Base-by-base conservation (phyloP, 2,797 vertebrate genomes). In the Takifugu rubripes region DNA sequence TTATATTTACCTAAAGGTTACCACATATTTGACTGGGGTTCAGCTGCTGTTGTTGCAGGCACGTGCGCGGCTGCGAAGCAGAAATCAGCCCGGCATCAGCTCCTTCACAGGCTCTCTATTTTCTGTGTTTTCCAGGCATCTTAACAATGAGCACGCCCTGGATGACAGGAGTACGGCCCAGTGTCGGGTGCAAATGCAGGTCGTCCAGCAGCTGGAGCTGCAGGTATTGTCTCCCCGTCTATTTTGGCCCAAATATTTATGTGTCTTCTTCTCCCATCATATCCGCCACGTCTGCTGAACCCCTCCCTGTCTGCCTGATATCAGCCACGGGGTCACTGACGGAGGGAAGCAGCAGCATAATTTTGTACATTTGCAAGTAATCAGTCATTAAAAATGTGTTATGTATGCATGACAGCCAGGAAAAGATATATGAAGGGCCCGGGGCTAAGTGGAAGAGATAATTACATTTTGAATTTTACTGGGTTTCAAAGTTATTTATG, bases 131-230 rank as follows among this genome's bases (percentile, higher is more conserved):
- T 80, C 48, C 92, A 99, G 97, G 93, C 97, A 99, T 93, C 96
- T 99, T 84, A 99, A 99, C 94, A 96, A 93, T 79, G 97, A 99
- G 92, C 97, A 99, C 83, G 97, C 96, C 84, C 91, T 99, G 92
- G 97, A 99, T 85, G 97, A 99, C 93, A 93, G 97, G 91, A 99
- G 97, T 92, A 99, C 97, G 67, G 97, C 97, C 84, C 97, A 99
- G 92, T 99, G 97, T 91, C 95, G 97, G 89, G 97, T 99, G 86
- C 97, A 99, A 89, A 99, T 99, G 97, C 97, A 99, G 94, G 97
- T 99, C 89, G 97, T 99, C 72, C 97, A 99, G 89, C 97, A 99
- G 93, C 95, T 99, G 94, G 97, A 99, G 90, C 93, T 99, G 87
- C 97, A 99, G 97, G 97, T 99, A 96, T 85, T 82, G 86, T 85